These are phyloP conservation scores for Papilio helenus DNA, from an alignment of 1,140 invertebrate species.

Conservation along the genomic window DNA sequence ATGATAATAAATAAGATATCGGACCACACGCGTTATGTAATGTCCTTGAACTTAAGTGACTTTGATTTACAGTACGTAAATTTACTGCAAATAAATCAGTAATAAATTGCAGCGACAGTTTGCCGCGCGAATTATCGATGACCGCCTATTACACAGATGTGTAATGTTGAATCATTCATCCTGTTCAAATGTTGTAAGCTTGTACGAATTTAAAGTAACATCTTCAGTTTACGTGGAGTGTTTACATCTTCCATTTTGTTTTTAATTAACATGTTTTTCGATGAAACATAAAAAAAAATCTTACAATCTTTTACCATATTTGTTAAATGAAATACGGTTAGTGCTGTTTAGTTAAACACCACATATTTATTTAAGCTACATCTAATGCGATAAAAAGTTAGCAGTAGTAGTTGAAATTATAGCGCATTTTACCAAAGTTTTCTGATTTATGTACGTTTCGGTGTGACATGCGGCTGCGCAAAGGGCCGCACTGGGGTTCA, in stretches of 20 bases:
- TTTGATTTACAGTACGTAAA: constrained; percentile 13
- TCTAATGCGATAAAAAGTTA: not conserved
- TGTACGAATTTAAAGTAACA: not conserved
- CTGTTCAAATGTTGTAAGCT: not conserved
- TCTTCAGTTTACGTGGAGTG: too few species aligned
- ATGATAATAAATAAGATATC: not conserved
- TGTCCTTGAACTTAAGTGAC: constrained; percentile 3
- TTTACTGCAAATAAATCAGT: constrained; percentile 26
- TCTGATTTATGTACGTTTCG: not conserved
- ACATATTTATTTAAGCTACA: not conserved
- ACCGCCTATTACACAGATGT: constrained; percentile 3
- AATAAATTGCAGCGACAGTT: constrained; percentile 26
- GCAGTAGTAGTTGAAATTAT: not conserved
- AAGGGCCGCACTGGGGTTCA: constrained; percentile 9
- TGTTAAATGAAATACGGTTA: not conserved
- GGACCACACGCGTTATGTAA: constrained; percentile 18
- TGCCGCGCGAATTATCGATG: constrained; percentile 6
- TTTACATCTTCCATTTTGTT: not conserved
- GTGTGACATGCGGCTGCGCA: not conserved
- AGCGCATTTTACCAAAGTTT: not conserved
- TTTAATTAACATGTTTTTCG: not conserved
- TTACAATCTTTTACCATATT: not conserved
- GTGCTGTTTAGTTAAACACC: not conserved
- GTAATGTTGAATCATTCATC: not conserved
- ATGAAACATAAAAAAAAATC: too few species aligned